Conservation (phyloP, 2,888 invertebrate genomes). For the Acanthosepion pharaonis region DNA sequence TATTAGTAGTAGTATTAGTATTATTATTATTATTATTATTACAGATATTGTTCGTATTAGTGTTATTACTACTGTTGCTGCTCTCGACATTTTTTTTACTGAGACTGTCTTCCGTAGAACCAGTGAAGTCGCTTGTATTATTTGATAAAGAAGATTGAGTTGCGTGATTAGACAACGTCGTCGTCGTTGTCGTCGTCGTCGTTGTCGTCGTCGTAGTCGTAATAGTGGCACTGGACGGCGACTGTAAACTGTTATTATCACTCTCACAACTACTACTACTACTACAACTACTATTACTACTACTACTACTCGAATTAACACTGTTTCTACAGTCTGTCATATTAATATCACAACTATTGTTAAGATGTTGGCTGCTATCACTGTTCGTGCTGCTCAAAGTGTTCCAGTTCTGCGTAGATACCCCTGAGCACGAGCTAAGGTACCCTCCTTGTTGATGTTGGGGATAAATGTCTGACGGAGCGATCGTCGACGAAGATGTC, state of each 20-base stretch:
- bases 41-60: not conserved
- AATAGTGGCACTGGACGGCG: constrained; percentile 24
- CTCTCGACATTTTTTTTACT: not conserved
- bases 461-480: not conserved
- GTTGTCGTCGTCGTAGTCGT: constrained; percentile 35
- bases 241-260: not conserved
- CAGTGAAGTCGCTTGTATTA: not conserved
- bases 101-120: not conserved
- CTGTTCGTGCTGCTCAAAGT: not conserved
- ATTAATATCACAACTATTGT: constrained; percentile 24
- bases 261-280: constrained; percentile 24
- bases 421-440: not conserved
- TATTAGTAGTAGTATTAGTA: not conserved
- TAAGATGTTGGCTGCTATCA: not conserved
- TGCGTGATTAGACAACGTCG: not conserved
- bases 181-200: not conserved
- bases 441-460: not conserved
- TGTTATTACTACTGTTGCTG: not conserved
- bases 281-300: not conserved
- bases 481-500: not conserved
- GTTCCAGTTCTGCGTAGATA: not conserved
- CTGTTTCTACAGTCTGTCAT: constrained; percentile 6
- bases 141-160: not conserved
- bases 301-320: not conserved
- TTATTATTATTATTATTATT: not conserved